These are phyloP conservation scores for Osmerus eperlanus DNA, from an alignment of 2,113 vertebrate species.

Conservation along the genomic window DNA sequence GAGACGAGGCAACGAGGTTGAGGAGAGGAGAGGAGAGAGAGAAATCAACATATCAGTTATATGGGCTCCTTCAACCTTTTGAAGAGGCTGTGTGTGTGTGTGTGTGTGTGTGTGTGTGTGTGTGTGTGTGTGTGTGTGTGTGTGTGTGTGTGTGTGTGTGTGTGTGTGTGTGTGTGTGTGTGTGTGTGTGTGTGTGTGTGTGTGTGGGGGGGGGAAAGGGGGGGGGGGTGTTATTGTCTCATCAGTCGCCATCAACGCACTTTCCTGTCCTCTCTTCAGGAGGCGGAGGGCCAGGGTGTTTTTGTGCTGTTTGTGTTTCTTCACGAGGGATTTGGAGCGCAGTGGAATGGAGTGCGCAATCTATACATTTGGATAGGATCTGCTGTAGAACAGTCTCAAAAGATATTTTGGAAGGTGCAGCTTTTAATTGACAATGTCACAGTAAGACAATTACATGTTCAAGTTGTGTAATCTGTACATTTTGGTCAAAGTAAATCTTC, in stretches of 20 bases:
- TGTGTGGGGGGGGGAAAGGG: neutral
- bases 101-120: neutral
- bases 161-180: neutral
- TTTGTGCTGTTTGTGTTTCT: neutral
- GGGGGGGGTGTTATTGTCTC: conserved; percentile 10
- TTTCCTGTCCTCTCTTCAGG: conserved; percentile 1
- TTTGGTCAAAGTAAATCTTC: no score
- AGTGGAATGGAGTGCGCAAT: neutral
- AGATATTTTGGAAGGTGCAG: neutral
- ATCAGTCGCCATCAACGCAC: neutral
- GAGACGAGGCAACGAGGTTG: neutral
- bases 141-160: neutral
- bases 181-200: neutral
- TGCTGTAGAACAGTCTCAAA: no score
- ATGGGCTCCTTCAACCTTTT: neutral
- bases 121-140: neutral
- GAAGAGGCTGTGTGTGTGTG: neutral
- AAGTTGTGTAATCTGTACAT: no score
- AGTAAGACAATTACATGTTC: no score
- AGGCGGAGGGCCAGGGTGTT: neutral
- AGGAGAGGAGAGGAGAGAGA: conserved; percentile 10
- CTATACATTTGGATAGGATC: no score
- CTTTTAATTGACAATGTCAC: no score
- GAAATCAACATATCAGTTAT: conserved; percentile 40
- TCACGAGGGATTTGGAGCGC: neutral